Percentiles rank a stretch among this genome's conserved stretches.
Conservation (phyloP, 2,888 invertebrate species). For the Microctonus aethiopoides region DNA sequence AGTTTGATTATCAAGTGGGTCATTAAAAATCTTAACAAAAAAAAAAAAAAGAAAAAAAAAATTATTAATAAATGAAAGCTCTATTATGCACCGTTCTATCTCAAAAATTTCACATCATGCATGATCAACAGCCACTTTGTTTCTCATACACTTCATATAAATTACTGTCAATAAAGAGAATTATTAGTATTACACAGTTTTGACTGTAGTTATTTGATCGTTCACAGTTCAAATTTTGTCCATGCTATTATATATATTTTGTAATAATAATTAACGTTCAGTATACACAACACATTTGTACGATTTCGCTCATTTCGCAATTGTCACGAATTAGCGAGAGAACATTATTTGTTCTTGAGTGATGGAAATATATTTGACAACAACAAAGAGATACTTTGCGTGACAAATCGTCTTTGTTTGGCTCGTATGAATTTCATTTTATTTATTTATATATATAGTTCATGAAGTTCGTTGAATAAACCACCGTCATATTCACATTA, state of each 20-base stretch:
- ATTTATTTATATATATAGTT: conserved; percentile 2
- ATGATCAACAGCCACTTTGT: background rate
- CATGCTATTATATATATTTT: conserved; percentile 41
- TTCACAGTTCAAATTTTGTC: conserved; percentile 27
- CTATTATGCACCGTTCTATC: conserved; percentile 11
- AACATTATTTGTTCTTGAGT: conserved; percentile 9
- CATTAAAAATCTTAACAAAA: background rate
- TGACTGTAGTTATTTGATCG: conserved; percentile 26
- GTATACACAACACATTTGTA: conserved; percentile 67
- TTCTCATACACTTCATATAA: conserved; percentile 27
- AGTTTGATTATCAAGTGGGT: background rate
- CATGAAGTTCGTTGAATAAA: conserved; percentile 21
- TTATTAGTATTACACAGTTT: conserved; percentile 29
- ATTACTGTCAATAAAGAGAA: conserved; percentile 34
- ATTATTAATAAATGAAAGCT: background rate
- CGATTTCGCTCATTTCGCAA: conserved; percentile 59
- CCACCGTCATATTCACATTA: conserved; percentile 25
- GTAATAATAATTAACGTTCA: conserved; percentile 63
- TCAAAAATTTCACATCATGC: background rate
- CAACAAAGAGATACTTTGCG: conserved; percentile 15
- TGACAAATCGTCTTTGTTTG: conserved; percentile 45
- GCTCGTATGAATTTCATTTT: background rate
- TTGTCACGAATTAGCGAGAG: conserved; percentile 24
- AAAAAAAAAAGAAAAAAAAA: background rate
- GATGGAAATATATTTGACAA: background rate